phyloP scores from a whole-genome alignment of 2,888 invertebrate species.

The Empis stercorea region DNA sequence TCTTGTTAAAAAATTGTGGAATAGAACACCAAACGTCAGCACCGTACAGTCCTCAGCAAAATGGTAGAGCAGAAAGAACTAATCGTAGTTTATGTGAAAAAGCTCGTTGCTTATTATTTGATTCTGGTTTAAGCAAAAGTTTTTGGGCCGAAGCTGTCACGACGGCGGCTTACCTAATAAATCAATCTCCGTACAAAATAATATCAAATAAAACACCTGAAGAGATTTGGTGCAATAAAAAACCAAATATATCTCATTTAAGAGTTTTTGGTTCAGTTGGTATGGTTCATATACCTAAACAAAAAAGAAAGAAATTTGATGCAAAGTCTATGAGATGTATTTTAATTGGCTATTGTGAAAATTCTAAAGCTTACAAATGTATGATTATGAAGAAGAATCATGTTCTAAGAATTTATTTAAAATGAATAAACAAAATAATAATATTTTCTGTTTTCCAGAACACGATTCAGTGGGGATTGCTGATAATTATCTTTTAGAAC shows the following conservation, averaged over 20 bases:
- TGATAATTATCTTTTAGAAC: too few species aligned
- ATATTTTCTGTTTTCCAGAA: too few species aligned
- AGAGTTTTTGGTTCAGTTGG: conserved; percentile 24
- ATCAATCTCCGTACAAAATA: conserved; percentile 2
- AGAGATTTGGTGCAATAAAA: conserved; percentile 25
- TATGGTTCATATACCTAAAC: conserved; percentile 2
- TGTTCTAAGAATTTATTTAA: too few species aligned
- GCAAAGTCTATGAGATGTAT: too few species aligned
- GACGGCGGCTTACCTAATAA: conserved; percentile 12
- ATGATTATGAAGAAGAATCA: too few species aligned
- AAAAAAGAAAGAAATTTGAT: too few species aligned
- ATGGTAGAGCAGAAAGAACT: too few species aligned
- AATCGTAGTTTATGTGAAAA: conserved; percentile 13
- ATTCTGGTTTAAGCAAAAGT: conserved; percentile 2
- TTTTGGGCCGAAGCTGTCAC: conserved; percentile 13
- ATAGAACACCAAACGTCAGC: not conserved
- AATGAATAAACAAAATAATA: too few species aligned
- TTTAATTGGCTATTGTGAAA: too few species aligned
- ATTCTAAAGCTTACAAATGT: too few species aligned
- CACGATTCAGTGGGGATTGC: too few species aligned
- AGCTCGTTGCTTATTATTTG: conserved; percentile 11
- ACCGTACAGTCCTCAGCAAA: not conserved
- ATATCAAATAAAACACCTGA: conserved; percentile 19
- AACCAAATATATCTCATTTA: conserved; percentile 22
- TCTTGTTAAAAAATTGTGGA: too few species aligned